A percentile compares a stretch with the other conserved stretches of the same genome.
phyloP scores from a whole-genome alignment of 2,888 invertebrate genomes.

The Caenorhabditis angaria region DNA sequence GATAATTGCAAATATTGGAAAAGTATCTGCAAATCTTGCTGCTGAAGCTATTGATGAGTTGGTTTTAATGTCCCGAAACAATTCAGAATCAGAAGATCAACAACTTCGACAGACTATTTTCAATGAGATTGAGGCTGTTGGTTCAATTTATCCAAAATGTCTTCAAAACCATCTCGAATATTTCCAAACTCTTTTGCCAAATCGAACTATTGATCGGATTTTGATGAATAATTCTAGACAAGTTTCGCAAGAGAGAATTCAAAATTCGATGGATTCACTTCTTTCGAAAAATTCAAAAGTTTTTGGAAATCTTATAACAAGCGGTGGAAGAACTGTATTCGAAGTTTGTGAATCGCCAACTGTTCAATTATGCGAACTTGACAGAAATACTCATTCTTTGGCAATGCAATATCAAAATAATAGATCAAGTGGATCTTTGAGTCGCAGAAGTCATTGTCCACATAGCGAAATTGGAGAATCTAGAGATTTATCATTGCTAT shows the following conservation, averaged over 20 bases:
- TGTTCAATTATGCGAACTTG: slow-evolving; percentile 39
- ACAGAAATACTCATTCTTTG: slow-evolving; percentile 47
- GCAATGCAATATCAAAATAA: slow-evolving; percentile 54
- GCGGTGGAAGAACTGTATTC: slow-evolving; percentile 34
- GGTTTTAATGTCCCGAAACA: slow-evolving; percentile 45
- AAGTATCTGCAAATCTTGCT: slow-evolving; percentile 52
- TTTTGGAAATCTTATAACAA: slow-evolving; percentile 27
- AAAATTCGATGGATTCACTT: slow-evolving; percentile 26
- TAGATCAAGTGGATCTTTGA: slow-evolving; percentile 41
- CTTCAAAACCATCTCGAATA: slow-evolving; percentile 15
- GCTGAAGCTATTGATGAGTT: slow-evolving; percentile 57
- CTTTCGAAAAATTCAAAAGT: slow-evolving; percentile 33
- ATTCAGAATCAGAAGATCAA: slow-evolving; percentile 26
- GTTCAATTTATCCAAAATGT: slow-evolving; percentile 20
- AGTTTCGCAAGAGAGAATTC: slow-evolving; percentile 14
- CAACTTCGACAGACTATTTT: slow-evolving; percentile 50
- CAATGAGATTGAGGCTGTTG: slow-evolving; percentile 59
- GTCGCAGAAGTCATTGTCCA: slow-evolving; percentile 37
- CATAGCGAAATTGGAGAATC: slow-evolving; percentile 30
- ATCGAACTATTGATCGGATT: slow-evolving; percentile 29
- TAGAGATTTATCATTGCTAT: slow-evolving; percentile 35
- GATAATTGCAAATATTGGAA: slow-evolving; percentile 62
- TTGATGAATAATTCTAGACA: slow-evolving; percentile 15
- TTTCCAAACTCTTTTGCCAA: slow-evolving; percentile 23
- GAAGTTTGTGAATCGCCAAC: slow-evolving; percentile 36